phyloP scores from a whole-genome alignment of 2,113 vertebrate genomes.

The Siphamia tubifer region DNA sequence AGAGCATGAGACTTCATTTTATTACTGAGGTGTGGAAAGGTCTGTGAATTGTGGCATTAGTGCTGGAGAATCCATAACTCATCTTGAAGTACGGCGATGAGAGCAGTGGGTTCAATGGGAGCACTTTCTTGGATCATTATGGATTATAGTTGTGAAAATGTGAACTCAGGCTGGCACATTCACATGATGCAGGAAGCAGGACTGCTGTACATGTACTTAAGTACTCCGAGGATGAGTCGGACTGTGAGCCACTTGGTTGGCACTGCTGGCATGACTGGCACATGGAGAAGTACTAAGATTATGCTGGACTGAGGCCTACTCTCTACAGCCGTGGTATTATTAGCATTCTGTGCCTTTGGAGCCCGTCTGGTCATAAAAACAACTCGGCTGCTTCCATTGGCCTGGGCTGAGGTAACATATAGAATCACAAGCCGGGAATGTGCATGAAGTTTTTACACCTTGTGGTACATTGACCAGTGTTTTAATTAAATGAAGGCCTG shows the following conservation, averaged over 20 bases:
- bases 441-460: constrained; percentile 49
- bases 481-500: constrained; percentile 58
- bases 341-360: constrained; percentile 45
- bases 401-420: constrained; percentile 1
- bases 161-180: constrained; percentile 13
- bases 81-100: constrained; percentile 21
- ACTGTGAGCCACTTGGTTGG: constrained; percentile 24
- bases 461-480: constrained; percentile 25
- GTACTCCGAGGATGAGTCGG: constrained; percentile 16
- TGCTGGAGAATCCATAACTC: constrained; percentile 26
- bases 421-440: constrained; percentile 37
- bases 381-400: constrained; percentile 12
- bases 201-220: constrained; percentile 2
- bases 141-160: constrained; percentile 32
- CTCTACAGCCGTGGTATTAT: constrained; percentile 38
- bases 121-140: constrained; percentile 21
- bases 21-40: constrained; percentile 39
- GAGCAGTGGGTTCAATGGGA: constrained; percentile 2
- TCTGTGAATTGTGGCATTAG: constrained; percentile 23
- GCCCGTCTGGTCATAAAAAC: constrained; percentile 45
- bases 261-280: constrained; percentile 24
- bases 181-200: background rate
- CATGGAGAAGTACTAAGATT: constrained; percentile 19
- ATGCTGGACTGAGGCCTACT: constrained; percentile 36
- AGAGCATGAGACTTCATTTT: constrained; percentile 23